phyloP scores from a whole-genome alignment of 92 coral and sea anemone genomes.

The Plumapathes pennacea region DNA sequence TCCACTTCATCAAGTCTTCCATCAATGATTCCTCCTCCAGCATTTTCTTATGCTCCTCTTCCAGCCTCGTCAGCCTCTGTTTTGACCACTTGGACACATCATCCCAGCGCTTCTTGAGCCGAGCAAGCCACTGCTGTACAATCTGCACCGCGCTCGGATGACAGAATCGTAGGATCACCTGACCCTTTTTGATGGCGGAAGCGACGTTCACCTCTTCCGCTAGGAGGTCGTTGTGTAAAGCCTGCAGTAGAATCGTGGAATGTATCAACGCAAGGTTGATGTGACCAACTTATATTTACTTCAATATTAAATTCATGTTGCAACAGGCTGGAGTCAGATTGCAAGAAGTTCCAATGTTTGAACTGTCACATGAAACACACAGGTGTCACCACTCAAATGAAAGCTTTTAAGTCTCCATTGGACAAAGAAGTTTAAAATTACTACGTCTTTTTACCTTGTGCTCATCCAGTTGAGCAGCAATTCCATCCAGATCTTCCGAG shows the following conservation, averaged over 20 bases:
- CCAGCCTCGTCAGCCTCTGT: slow-evolving; percentile 84
- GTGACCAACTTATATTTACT: too few relatives aligned
- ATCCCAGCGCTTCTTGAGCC: slow-evolving; percentile 95
- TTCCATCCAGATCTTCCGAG: slow-evolving; percentile 78
- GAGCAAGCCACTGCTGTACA: slow-evolving; percentile 88
- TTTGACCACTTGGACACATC: slow-evolving; percentile 91
- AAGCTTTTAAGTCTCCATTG: too few relatives aligned
- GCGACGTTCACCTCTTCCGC: slow-evolving; percentile 88
- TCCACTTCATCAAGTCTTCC: slow-evolving; percentile 90
- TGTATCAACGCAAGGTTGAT: too few relatives aligned
- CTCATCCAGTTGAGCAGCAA: slow-evolving; percentile 78
- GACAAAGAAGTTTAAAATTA: too few relatives aligned
- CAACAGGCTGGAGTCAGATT: too few relatives aligned
- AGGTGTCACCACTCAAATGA: too few relatives aligned
- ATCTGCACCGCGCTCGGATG: slow-evolving; percentile 96
- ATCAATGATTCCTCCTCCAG: slow-evolving; percentile 75
- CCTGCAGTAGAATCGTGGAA: slow-evolving; percentile 49
- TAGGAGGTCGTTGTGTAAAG: slow-evolving; percentile 77
- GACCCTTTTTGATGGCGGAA: slow-evolving; percentile 94
- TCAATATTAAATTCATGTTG: too few relatives aligned
- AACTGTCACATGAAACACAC: too few relatives aligned
- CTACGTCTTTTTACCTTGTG: slow-evolving; percentile 99
- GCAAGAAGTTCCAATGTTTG: too few relatives aligned
- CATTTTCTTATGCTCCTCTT: slow-evolving; percentile 76
- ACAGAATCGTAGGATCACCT: slow-evolving; percentile 94